A percentile compares a stretch with the other conserved stretches of the same genome.
Evolutionary conservation across 2,797 vertebrate species (phyloP).

Genomic region (Cygnus olor): DNA sequence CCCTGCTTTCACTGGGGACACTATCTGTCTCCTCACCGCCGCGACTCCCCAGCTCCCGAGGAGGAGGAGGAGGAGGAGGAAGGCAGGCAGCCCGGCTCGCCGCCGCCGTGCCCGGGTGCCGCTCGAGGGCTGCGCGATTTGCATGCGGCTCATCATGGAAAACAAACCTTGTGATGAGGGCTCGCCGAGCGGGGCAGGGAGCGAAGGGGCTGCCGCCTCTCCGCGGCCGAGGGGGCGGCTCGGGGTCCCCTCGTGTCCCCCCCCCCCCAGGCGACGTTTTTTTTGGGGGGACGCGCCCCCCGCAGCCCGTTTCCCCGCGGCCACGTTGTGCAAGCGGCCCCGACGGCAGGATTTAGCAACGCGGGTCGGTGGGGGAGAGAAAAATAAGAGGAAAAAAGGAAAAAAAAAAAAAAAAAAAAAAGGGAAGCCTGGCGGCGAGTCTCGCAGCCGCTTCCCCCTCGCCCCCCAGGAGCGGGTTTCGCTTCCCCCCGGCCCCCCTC

Average conservation of each 20-base stretch:
- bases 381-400: too few species aligned
- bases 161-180: slow-evolving; percentile 33
- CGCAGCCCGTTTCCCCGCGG: background rate
- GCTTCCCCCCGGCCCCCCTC: background rate
- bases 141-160: slow-evolving; percentile 24
- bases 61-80: too few species aligned
- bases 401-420: background rate
- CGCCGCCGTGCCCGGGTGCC: background rate
- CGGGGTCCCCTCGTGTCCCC: too few species aligned
- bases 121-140: slow-evolving; percentile 29
- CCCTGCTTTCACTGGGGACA: slow-evolving; percentile 63
- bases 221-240: too few species aligned
- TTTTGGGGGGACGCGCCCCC: background rate
- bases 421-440: slow-evolving; percentile 5
- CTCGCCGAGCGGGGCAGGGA: background rate
- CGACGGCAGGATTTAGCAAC: background rate
- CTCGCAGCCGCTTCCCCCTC: background rate
- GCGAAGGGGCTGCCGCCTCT: too few species aligned
- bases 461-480: background rate
- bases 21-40: background rate
- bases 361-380: background rate
- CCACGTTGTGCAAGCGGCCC: slow-evolving; percentile 8
- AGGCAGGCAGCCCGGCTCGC: background rate
- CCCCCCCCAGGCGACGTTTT: background rate
- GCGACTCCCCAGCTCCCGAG: too few species aligned